Evolutionary conservation across 2,888 invertebrate species (phyloP).

Genomic region (Papilio demoleus): DNA sequence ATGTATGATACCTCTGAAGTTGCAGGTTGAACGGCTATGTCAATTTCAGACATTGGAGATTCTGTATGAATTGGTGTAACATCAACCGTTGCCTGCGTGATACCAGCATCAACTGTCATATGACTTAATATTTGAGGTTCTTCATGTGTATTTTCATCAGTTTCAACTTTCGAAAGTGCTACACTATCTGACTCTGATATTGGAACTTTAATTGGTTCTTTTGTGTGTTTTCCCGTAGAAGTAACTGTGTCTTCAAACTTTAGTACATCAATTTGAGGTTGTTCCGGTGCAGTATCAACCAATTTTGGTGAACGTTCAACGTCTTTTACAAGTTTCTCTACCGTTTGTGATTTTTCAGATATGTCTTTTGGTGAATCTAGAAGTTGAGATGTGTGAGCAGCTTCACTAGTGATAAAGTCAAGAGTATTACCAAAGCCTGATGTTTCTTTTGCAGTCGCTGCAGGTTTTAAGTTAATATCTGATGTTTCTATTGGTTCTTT

Average conservation of each 20-base stretch:
- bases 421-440: background rate
- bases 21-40: constrained; percentile 50
- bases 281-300: background rate
- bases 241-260: background rate
- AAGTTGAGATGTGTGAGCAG: constrained; percentile 23
- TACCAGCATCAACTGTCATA: constrained; percentile 51
- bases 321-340: background rate
- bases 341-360: background rate
- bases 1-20: constrained; percentile 59
- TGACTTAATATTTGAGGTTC: constrained; percentile 47
- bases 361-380: background rate
- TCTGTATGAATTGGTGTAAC: constrained; percentile 58
- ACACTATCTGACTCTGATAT: background rate
- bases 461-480: background rate
- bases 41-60: constrained; percentile 58
- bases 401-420: constrained; percentile 27
- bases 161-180: background rate
- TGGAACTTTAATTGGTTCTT: background rate
- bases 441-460: background rate
- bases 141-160: background rate
- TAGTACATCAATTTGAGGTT: background rate
- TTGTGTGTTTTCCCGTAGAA: background rate
- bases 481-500: constrained; percentile 8
- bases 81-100: constrained; percentile 54
- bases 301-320: background rate